Evolutionary conservation across 2,797 vertebrate species (phyloP), one percentile per base, ranked within the genome.

Genomic region (Ctenopoma kingsleyae): DNA sequence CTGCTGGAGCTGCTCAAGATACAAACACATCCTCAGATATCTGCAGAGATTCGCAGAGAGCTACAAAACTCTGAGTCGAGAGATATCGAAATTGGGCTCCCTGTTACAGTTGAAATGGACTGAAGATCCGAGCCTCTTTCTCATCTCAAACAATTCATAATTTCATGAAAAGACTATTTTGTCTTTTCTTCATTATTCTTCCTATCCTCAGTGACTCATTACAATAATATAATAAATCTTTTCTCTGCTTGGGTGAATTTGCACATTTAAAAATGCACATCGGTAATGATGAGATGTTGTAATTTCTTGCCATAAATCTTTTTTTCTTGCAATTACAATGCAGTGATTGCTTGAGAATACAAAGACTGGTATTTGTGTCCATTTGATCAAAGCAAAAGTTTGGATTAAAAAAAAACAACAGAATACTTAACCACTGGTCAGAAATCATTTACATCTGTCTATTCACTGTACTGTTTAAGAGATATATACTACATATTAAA

Each of bases 1-100:
- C 90, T 99, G 83, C 83, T 97, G n/a, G 98, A 98, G 78, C 94
- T 99, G 81, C 94, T 99, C 44, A 96, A 95, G 76, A 88, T 95
- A 41, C 97, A 99, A 87, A 91, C 92, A 11, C 98, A 99, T 41
- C 91, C 94, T 0, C 93, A 92, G 55, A 90, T 99, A 64, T 96
- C 97, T 0, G 87, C 89, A 0, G 97, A 98, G 87, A 95, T 98
- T 82, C 93, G 98, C 22, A 93, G 98, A 1, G 98, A 99, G 82
- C 93, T 99, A 38, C 90, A 95, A 43, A 97, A 95, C 61, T 96
- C 97, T 0, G 91, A 87, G 54, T 94, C 96, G 0, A 87, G 98
- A 58, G 98, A 99, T 4, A 60, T 95, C 50, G 97, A 99, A 77
- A 90, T 93, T 1, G 92, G 91, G 22, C 72, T 90, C 5, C 81